Evolutionary conservation across 2,888 invertebrate genomes (phyloP), one percentile per base, ranked within the genome.

Genomic region (Schizotus pectinicornis): DNA sequence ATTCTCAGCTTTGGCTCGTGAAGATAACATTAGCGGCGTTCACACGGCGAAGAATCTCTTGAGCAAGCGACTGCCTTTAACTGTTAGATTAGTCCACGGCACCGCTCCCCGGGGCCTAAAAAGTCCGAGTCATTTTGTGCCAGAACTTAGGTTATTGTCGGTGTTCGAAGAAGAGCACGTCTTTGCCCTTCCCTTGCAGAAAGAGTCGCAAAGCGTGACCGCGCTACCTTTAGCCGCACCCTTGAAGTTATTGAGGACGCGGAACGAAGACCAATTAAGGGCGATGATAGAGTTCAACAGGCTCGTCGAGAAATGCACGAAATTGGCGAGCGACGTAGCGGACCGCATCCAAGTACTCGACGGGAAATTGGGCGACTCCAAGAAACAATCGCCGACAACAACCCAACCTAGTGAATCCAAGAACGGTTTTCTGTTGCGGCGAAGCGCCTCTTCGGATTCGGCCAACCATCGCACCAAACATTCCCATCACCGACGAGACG

Each of bases 11-110:
- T 84, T 97, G 53, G 96, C 96, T 61, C 89, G 93, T 73, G 93
- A 94, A 79, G 94, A 94, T 73, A 95, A 94, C 81, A 95, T 97
- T 64, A 93, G 94, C 75, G 96, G 96, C 13, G 96, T 96, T 11
- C 96, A 97, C 79, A 92, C 92, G 63, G 93, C 95, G 9, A 88
- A 90, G 74, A 95, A 94, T 72, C 83, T 97, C 65, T 81, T 96
- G 53, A 88, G 90, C 65, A 97, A 96, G 80, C 85, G 96, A 65
- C 85, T 97, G 81, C 97, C 97, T 30, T 84, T 97, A 65, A 95
- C 95, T 64, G 95, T 97, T 9, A 86, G 95, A 73, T 83, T 96
- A 72, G 95, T 96, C 3, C 93, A 95, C 74, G 96, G 96, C 31
- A 90, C 91, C 48, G 89, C 92, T 35, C 95, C 95, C 0, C 84